Evolutionary conservation across 2,113 vertebrate genomes (phyloP).

Genomic region (Agelaius tricolor): DNA sequence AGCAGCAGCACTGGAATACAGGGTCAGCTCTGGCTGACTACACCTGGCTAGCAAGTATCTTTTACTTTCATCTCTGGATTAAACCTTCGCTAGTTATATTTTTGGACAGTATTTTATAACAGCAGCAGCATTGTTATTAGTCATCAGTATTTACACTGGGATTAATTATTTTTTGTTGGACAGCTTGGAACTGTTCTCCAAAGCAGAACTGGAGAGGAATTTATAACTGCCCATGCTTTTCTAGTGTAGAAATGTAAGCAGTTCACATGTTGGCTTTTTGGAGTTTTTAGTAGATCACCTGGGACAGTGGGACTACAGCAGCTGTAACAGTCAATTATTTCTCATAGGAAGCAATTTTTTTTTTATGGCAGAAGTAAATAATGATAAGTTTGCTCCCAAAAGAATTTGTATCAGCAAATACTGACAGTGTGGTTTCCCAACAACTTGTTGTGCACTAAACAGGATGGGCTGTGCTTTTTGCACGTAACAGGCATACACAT

Average conservation of each 20-base stretch:
- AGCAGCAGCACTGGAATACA: background rate
- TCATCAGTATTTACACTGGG: background rate
- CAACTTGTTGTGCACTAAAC: background rate
- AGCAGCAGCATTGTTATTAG: background rate
- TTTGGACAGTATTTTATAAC: background rate
- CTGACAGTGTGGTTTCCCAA: background rate
- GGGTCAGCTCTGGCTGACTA: background rate
- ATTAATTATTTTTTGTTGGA: background rate
- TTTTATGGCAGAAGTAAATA: background rate
- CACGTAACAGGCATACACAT: background rate
- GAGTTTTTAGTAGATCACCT: background rate
- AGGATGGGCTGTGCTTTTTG: background rate
- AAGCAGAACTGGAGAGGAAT: background rate
- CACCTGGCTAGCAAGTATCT: background rate
- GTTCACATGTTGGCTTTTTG: background rate
- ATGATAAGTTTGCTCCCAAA: background rate
- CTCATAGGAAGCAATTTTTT: background rate
- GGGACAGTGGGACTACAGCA: background rate
- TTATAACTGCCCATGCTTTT: background rate
- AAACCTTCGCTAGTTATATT: background rate
- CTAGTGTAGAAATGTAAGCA: background rate
- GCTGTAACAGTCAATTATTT: background rate
- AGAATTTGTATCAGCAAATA: background rate
- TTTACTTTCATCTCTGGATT: background rate
- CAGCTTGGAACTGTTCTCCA: background rate